These are phyloP conservation scores for Perizoma flavofasciatum DNA, from an alignment of 2,888 invertebrate genomes.

Conservation along the genomic window DNA sequence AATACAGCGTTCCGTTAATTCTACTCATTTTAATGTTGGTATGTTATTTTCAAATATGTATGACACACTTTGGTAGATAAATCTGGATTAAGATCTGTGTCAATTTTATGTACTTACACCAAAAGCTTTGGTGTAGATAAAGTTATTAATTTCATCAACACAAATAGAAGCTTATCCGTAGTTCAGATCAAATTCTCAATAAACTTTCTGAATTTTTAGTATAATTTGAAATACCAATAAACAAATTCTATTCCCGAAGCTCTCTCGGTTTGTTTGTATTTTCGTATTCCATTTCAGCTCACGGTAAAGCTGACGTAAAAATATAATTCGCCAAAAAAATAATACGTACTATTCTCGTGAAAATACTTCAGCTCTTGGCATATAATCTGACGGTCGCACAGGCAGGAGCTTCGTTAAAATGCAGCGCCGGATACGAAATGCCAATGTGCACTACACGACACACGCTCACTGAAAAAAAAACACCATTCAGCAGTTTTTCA, in stretches of 20 bases:
- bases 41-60: too few species aligned
- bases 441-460: constrained; percentile 63
- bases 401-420: constrained; percentile 66
- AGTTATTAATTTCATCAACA: constrained; percentile 5
- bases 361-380: constrained; percentile 27
- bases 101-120: constrained; percentile 9
- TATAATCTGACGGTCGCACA: constrained; percentile 37
- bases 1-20: constrained; percentile 5
- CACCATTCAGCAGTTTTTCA: constrained; percentile 61
- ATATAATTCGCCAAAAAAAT: constrained; percentile 17
- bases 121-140: constrained; percentile 5
- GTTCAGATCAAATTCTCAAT: constrained; percentile 2
- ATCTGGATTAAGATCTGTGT: constrained; percentile 6
- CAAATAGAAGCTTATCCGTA: constrained; percentile 2
- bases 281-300: constrained; percentile 5
- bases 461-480: constrained; percentile 55
- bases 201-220: background rate
- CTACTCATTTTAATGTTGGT: constrained; percentile 7
- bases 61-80: constrained; percentile 9
- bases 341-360: constrained; percentile 15
- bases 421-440: constrained; percentile 67
- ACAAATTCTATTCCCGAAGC: constrained; percentile 5
- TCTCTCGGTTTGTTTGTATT: constrained; percentile 14
- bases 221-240: constrained; percentile 2
- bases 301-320: constrained; percentile 11